Base-by-base conservation (phyloP, 2,888 invertebrate species). In the Cantharis nigra region DNA sequence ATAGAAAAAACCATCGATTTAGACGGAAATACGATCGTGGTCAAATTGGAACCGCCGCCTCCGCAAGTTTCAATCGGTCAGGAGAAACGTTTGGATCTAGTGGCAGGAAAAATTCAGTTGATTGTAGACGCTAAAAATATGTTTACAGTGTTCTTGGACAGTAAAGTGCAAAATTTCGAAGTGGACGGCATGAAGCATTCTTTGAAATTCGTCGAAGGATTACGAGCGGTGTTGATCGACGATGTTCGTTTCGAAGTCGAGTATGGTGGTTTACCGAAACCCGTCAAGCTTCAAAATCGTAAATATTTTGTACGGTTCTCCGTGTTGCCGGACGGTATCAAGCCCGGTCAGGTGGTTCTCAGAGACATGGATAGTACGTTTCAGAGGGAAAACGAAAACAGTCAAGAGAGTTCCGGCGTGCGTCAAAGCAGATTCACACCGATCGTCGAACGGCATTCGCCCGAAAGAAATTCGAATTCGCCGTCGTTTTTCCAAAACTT, bases 61-160 rank as follows among this genome's bases (percentile, higher is more conserved):
- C 99, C 99, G 0, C 96, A 96, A 89, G 98, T 99, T 0, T 95
- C 96, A 87, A 97, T 99, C 78, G 96, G 97, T 0, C 93, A 92
- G 49, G 89, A 88, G 1, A 93, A 94, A 82, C 91, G 96, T 28
- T 93, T 92, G 13, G 97, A 98, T 87, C 89, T 98, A 67, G 94
- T 96, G 1, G 93, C 94, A 0, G 97, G 96, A 0, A 95, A 95
- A 89, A 95, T 97, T 76, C 95, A 94, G 86, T 90, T 97, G 77
- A 94, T 96, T 73, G 92, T 97, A 5, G 94, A 97, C 87, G 96
- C 95, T 0, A 92, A 92, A 74, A 92, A 92, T 72, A 93, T 95
- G 88, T 92, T 94, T 80, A 94, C 96, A 0, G 92, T 97, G 1
- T 97, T 94, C 87, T 89, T 97, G 69, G 97, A 97, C 87, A 93